Conservation (phyloP, 2,113 vertebrate species). For the Cariama cristata region DNA sequence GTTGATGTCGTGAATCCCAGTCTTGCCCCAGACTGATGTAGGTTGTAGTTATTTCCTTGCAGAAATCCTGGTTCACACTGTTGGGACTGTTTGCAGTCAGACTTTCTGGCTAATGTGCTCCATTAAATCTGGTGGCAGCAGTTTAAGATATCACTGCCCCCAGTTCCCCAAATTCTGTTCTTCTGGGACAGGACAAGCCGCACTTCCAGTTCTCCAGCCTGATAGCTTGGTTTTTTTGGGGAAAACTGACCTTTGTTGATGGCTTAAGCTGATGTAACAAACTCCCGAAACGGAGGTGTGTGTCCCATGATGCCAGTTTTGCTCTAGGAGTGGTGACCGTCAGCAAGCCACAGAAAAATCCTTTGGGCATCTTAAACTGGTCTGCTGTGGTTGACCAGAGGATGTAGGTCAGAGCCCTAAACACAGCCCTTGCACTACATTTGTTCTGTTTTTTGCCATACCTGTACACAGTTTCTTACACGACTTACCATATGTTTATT, state of each 20-base stretch:
- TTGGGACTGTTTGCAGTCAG: background rate
- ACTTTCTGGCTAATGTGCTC: background rate
- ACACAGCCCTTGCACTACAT: background rate
- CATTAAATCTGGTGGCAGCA: background rate
- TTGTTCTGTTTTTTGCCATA: background rate
- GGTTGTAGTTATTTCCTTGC: background rate
- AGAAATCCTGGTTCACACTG: background rate
- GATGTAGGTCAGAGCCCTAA: background rate
- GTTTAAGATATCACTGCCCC: background rate
- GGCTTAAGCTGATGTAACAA: background rate
- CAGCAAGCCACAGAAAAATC: background rate
- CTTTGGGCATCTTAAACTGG: background rate
- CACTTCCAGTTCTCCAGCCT: background rate
- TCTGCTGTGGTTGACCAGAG: background rate
- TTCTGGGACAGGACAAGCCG: background rate
- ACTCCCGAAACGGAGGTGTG: background rate
- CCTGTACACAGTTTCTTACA: background rate
- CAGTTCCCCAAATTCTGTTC: background rate
- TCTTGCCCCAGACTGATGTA: background rate
- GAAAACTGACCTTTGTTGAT: background rate
- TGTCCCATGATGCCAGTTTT: background rate
- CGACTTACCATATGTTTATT: background rate
- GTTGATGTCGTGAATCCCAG: accelerated
- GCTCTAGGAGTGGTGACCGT: background rate
- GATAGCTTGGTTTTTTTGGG: accelerated